phyloP scores from a whole-genome alignment of 2,113 vertebrate species.

The Scartelaos histophorus region DNA sequence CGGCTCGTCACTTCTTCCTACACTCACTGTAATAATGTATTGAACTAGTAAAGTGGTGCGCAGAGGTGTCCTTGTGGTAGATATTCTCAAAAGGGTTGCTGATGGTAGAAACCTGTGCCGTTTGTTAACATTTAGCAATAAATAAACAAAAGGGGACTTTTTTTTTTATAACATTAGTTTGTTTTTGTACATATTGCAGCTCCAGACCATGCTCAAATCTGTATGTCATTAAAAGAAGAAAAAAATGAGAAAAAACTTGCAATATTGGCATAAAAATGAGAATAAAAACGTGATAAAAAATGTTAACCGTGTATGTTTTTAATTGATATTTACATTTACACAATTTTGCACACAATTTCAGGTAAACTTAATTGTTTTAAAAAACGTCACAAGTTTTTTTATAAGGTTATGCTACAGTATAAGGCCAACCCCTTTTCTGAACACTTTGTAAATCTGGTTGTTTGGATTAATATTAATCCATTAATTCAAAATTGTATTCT shows the following conservation, averaged over 20 bases:
- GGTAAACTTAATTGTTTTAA: too few relatives aligned
- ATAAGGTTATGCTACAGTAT: too few relatives aligned
- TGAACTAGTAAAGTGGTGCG: conserved; percentile 74
- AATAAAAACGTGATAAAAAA: conserved; percentile 86
- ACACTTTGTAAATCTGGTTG: too few relatives aligned
- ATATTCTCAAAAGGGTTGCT: conserved; percentile 77
- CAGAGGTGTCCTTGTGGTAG: conserved; percentile 79
- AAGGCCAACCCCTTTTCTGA: too few relatives aligned
- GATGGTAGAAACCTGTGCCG: conserved; percentile 90
- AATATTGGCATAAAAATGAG: conserved; percentile 83
- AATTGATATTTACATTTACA: conserved; percentile 9
- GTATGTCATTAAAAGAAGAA: conserved; percentile 87
- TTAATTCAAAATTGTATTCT: too few relatives aligned
- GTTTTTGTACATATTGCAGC: conserved; percentile 93
- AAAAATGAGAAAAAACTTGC: conserved; percentile 79
- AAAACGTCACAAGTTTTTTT: too few relatives aligned
- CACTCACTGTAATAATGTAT: conserved; percentile 68
- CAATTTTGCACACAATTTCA: neutral
- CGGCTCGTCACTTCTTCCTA: neutral
- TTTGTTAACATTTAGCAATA: conserved; percentile 99
- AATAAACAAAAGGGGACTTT: conserved; percentile 88
- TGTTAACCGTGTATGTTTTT: conserved; percentile 56
- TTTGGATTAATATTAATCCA: too few relatives aligned
- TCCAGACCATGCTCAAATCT: conserved; percentile 87
- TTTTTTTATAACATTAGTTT: conserved; percentile 74